phyloP scores from a whole-genome alignment of 2,888 invertebrate species.

The Noctua comes region DNA sequence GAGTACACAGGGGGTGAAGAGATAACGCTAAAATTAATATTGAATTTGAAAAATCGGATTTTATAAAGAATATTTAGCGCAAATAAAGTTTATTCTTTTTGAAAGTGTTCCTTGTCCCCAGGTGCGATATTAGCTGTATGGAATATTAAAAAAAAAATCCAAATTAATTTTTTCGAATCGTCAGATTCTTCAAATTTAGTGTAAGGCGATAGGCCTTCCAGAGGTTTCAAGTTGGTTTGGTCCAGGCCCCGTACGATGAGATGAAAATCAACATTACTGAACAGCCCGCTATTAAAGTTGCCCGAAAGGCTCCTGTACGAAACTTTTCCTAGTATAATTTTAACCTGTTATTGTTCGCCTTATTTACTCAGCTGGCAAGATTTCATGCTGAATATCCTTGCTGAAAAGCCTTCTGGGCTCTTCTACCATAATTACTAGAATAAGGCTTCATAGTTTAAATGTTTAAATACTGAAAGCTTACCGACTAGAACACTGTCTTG shows the following conservation, averaged over 20 bases:
- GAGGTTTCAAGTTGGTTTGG: too few species aligned
- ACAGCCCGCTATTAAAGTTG: neutral
- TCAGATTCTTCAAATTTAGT: neutral
- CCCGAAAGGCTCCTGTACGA: neutral
- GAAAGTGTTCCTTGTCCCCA: neutral
- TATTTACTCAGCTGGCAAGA: neutral
- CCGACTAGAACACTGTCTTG: constrained; percentile 81
- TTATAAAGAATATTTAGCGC: neutral
- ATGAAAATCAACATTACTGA: neutral
- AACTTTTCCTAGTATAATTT: neutral
- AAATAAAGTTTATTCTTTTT: neutral
- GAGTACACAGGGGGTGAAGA: neutral
- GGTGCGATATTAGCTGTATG: neutral
- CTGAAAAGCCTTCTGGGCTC: neutral
- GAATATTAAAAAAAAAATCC: neutral
- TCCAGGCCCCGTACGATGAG: neutral
- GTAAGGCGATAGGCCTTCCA: neutral
- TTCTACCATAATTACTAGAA: neutral
- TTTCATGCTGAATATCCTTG: neutral
- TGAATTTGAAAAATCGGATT: neutral
- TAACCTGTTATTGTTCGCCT: neutral
- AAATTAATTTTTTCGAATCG: neutral
- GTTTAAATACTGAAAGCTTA: constrained; percentile 62
- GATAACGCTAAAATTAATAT: neutral
- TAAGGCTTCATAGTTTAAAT: neutral